Evolutionary conservation across 2,888 invertebrate genomes (phyloP).

Genomic region (Yponomeuta plumbellus): DNA sequence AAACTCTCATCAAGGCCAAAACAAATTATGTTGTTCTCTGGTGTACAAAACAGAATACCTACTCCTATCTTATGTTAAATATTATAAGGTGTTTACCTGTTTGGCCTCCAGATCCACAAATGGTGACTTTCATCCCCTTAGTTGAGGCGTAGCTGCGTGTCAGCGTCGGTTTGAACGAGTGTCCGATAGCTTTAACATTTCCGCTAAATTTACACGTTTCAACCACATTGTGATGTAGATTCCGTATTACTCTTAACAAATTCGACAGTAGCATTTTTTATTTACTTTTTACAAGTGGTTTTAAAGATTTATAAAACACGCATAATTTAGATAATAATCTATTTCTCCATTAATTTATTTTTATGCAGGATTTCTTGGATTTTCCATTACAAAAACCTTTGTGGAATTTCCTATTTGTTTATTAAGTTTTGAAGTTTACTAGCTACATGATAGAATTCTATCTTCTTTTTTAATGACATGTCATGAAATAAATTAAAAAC

Average conservation of each 20-base stretch:
- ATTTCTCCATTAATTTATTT: neutral
- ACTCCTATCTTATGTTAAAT: neutral
- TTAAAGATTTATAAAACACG: neutral
- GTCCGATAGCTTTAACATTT: neutral
- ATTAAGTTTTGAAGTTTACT: too few species aligned
- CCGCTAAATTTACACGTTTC: neutral
- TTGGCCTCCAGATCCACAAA: slow-evolving; percentile 72
- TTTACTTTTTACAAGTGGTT: neutral
- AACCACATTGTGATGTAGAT: neutral
- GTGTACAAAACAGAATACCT: neutral
- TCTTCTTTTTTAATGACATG: too few species aligned
- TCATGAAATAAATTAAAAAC: too few species aligned
- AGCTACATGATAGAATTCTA: too few species aligned
- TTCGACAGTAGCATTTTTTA: neutral
- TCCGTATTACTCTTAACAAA: neutral
- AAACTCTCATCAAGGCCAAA: too few species aligned
- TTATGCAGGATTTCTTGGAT: neutral
- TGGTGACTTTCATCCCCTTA: slow-evolving; percentile 69
- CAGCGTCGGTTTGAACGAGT: neutral
- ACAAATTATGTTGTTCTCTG: too few species aligned
- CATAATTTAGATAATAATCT: neutral
- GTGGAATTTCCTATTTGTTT: too few species aligned
- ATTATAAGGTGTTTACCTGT: slow-evolving; percentile 53
- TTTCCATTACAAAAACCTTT: too few species aligned
- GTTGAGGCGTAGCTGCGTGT: slow-evolving; percentile 9